phyloP scores from a whole-genome alignment of 2,888 invertebrate genomes.

The Sylvicola fuscatus region DNA sequence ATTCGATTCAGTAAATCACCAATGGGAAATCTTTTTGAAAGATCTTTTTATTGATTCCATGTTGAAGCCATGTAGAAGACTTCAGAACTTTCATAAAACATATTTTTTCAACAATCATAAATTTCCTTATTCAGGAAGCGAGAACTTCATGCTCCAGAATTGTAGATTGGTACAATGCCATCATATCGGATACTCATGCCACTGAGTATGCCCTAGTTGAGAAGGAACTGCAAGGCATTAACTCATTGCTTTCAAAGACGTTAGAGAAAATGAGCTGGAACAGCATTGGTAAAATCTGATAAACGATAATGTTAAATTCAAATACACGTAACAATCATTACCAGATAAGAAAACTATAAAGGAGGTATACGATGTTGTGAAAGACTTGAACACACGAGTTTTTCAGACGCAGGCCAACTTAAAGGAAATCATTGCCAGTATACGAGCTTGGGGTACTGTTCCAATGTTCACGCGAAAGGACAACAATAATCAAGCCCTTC shows the following conservation, averaged over 20 bases:
- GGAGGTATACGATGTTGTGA: constrained; percentile 41
- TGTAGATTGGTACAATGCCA: constrained; percentile 66
- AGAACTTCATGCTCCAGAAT: constrained; percentile 23
- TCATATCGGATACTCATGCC: constrained; percentile 46
- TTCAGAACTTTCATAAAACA: too few species aligned
- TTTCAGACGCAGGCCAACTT: constrained; percentile 46
- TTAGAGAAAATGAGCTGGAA: constrained; percentile 55
- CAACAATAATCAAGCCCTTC: constrained; percentile 30
- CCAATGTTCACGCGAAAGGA: constrained; percentile 61
- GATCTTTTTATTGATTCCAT: too few species aligned
- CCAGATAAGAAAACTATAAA: constrained; percentile 27
- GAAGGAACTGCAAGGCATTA: constrained; percentile 40
- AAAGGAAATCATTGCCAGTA: constrained; percentile 30
- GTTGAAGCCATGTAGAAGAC: too few species aligned
- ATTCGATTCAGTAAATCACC: neutral
- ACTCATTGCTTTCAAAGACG: constrained; percentile 39
- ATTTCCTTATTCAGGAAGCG: neutral
- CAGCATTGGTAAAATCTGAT: constrained; percentile 35
- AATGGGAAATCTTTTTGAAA: too few species aligned
- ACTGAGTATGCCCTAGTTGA: constrained; percentile 61
- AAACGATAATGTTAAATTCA: constrained; percentile 1
- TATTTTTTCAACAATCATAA: neutral
- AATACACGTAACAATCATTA: too few species aligned
- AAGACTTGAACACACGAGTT: constrained; percentile 49
- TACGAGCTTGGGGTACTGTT: constrained; percentile 47